Conservation (phyloP, 2,888 invertebrate species). For the Harpalus rufipes region DNA sequence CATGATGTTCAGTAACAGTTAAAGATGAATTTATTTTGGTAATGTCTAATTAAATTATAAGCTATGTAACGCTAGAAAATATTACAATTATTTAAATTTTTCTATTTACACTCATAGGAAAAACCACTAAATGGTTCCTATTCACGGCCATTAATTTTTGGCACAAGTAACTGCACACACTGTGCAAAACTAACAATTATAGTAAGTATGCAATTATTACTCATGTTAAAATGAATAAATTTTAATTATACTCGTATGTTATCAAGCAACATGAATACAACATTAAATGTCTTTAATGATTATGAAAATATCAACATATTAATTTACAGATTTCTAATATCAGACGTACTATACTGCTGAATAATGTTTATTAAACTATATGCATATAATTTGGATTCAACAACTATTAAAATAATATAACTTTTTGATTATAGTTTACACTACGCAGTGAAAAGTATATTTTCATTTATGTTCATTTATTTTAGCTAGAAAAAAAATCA, state of each 20-base stretch:
- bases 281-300: background rate
- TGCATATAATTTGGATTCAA: background rate
- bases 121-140: background rate
- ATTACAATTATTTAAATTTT: conserved; percentile 29
- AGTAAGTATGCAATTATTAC: background rate
- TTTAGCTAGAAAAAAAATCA: too few species aligned
- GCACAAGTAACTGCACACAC: conserved; percentile 28
- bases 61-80: background rate
- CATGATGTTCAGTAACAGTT: conserved; percentile 22
- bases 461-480: too few species aligned
- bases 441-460: background rate
- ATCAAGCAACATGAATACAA: background rate
- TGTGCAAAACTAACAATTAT: conserved; percentile 24
- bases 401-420: background rate
- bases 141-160: conserved; percentile 32
- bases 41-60: conserved; percentile 16
- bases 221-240: background rate
- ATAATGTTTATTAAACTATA: background rate
- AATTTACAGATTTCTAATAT: conserved; percentile 1
- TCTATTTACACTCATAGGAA: conserved; percentile 15
- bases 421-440: background rate
- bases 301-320: background rate
- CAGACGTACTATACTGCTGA: background rate
- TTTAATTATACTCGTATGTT: background rate
- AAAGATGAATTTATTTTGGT: conserved; percentile 35